Evolutionary conservation across 2,888 invertebrate genomes (phyloP).

Genomic region (Ommatoiulus sabulosus): DNA sequence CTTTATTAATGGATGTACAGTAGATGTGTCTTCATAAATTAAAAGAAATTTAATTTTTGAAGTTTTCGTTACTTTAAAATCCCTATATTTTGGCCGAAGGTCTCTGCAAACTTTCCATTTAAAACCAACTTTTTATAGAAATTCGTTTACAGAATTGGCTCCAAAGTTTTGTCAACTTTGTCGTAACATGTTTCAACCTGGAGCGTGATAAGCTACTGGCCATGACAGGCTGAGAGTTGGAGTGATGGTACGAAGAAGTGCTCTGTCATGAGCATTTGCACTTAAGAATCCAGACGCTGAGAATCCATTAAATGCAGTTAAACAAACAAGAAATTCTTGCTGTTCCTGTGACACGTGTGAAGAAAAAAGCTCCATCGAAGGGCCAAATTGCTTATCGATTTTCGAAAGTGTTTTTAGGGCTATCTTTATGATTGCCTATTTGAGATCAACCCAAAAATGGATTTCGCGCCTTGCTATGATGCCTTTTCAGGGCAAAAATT

Average conservation of each 20-base stretch:
- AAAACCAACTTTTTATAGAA: too few species aligned
- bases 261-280: neutral
- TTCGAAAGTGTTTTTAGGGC: neutral
- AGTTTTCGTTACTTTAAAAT: too few species aligned
- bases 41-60: too few species aligned
- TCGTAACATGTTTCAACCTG: neutral
- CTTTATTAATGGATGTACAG: too few species aligned
- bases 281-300: neutral
- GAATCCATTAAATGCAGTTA: neutral
- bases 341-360: neutral
- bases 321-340: neutral
- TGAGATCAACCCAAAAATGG: neutral
- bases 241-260: neutral
- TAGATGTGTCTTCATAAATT: too few species aligned
- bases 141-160: too few species aligned
- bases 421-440: neutral
- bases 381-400: conserved; percentile 9
- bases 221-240: neutral
- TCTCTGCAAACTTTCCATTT: too few species aligned
- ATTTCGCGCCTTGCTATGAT: neutral
- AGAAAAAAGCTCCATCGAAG: neutral
- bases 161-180: neutral
- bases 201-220: neutral
- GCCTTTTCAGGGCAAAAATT: too few species aligned
- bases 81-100: too few species aligned